A percentile compares a stretch with the other conserved stretches of the same genome.
Evolutionary conservation across 2,797 vertebrate genomes (phyloP).

Genomic region (Sciaenops ocellatus): DNA sequence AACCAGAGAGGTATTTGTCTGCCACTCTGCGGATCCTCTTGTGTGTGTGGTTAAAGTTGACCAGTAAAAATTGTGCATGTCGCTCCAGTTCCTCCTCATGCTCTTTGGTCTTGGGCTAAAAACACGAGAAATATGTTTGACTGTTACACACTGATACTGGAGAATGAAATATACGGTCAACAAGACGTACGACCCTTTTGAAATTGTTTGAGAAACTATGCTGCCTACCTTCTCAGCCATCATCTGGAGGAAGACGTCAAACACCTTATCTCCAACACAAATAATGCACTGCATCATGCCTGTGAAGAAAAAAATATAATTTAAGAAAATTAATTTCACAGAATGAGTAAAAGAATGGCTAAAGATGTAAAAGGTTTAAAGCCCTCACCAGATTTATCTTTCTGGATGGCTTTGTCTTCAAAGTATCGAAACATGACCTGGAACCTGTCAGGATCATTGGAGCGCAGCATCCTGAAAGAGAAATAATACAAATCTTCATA

Average conservation of each 20-base stretch:
- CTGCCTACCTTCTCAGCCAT: conserved; percentile 96
- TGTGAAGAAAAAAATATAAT: conserved; percentile 53
- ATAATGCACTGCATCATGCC: conserved; percentile 99
- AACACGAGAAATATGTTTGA: neutral
- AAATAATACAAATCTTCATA: neutral
- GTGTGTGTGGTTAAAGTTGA: conserved; percentile 99
- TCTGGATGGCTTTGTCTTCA: conserved; percentile 98
- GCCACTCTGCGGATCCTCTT: conserved; percentile 98
- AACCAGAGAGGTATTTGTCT: conserved; percentile 97
- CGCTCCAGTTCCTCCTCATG: conserved; percentile 96
- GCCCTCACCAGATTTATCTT: conserved; percentile 94
- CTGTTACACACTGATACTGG: neutral
- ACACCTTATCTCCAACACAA: conserved; percentile 97
- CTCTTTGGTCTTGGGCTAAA: conserved; percentile 96
- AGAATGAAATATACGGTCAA: neutral
- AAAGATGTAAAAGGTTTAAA: neutral
- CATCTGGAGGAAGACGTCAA: conserved; percentile 98
- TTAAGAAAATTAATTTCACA: neutral
- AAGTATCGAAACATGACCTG: conserved; percentile 98
- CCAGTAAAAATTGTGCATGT: conserved; percentile 95
- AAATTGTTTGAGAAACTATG: neutral
- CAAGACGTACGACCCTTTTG: neutral
- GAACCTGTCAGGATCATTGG: conserved; percentile 94
- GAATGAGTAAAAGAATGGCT: neutral
- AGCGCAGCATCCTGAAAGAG: conserved; percentile 89